Base-by-base conservation (phyloP, 2,113 vertebrate genomes). In the Sinocyclocheilus maitianheensis region DNA sequence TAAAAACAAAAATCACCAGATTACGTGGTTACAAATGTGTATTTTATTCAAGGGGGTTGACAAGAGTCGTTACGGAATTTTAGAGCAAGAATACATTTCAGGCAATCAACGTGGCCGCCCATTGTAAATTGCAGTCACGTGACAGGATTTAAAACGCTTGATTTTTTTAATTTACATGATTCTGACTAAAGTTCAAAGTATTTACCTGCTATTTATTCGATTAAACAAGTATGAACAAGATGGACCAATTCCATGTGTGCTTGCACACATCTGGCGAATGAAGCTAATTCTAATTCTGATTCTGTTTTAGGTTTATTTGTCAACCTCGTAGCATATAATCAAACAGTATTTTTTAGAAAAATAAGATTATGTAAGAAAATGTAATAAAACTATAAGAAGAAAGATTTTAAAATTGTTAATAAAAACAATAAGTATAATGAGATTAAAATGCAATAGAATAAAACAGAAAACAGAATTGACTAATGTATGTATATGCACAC, bases 101-200 rank as follows among this genome's bases (percentile, higher is more conserved):
- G 88, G 88, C 88, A 84, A 40, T 83, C 26, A 1, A 51, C 3
- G 40, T 40, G 67, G 88, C 1, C 76, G 67, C 79, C 88, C 58
- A 60, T 62, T 62, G 0, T 69, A 77, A 65, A 84, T 75, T 76
- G 18, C 18, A n/a, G 62, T 67, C 80, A 67, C 30, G 67, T 84
- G 82, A 84, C 82, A 60, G 22, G 26, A 43, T 74, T 74, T 43
- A 84, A 60, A 69, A 18, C 3, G 63, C 24, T 30, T 30, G 48
- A 18, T 77, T 53, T 77, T 53, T 55, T 51, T 51, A 34, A 34
- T 80, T 40, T 11, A 80, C 10, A 58, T 7, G 10, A 78, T 58
- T 58, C 26, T 51, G 5, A 26, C 5, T 14, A n/a, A 43, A 74
- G 37, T 74, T 74, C 20, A 72, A 43, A 43, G 10, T n/a, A 10